Evolutionary conservation across 2,888 invertebrate species (phyloP).

Genomic region (Adineta ricciae): DNA sequence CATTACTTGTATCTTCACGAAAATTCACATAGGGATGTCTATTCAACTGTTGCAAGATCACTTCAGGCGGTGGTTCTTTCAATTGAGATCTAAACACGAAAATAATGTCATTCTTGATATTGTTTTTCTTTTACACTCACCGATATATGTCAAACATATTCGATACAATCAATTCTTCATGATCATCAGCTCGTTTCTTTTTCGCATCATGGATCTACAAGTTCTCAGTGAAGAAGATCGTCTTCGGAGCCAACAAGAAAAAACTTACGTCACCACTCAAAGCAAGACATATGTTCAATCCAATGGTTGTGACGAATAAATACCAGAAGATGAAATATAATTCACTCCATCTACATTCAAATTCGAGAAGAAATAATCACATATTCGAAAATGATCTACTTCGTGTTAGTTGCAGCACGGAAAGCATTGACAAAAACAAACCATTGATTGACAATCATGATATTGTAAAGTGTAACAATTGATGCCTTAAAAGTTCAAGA

Average conservation of each 20-base stretch:
- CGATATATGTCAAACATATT: not conserved
- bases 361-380: not conserved
- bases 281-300: not conserved
- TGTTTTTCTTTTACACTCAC: no score
- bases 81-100: not conserved
- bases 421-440: slow-evolving; percentile 45
- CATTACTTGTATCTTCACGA: not conserved
- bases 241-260: no score
- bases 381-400: not conserved
- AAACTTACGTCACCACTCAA: not conserved
- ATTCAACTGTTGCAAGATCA: not conserved
- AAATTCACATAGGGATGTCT: not conserved
- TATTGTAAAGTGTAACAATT: slow-evolving; percentile 46
- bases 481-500: slow-evolving; percentile 39
- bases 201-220: not conserved
- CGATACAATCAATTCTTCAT: not conserved
- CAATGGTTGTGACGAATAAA: not conserved
- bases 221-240: not conserved
- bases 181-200: not conserved
- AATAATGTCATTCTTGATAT: not conserved
- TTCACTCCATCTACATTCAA: not conserved
- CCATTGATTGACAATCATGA: slow-evolving; percentile 50
- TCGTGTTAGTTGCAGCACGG: slow-evolving; percentile 37
- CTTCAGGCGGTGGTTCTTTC: not conserved
- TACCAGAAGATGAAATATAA: not conserved